Evolutionary conservation across 1,140 invertebrate genomes (phyloP), one percentile per base, ranked within the genome.

Genomic region (Calycopis cecrops): DNA sequence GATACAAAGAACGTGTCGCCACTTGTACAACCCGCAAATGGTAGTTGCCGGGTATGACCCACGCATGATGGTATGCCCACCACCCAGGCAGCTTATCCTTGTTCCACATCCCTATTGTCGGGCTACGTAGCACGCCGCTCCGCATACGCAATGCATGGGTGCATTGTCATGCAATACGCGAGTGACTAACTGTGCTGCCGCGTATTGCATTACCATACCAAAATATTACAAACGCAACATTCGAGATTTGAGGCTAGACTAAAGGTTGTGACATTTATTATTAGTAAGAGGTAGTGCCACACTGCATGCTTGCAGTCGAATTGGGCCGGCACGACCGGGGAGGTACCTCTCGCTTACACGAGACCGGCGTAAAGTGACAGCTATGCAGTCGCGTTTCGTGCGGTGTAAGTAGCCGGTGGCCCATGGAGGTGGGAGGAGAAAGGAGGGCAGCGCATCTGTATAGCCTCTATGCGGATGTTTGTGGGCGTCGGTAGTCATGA

Each of bases 81-180:
- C 76, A 82, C 78, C 76, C 73, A 84, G 65, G 34, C 34, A 33
- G 63, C 58, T 74, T 74, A 76, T 76, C 77, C 77, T 69, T 62
- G 62, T 53, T 38, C 38, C 21, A 53, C 37, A 42, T 44, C 38
- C 12, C 48, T 53, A 38, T 53, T 44, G 52, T 53, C 52, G 37
- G 52, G 52, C 35, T 18, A 35, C 48, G 21, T 21, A 42, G 21
- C 34, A 14, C 18, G 7, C 38, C 57, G 63, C 60, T 57, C 37
- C 58, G 78, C 72, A 82, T 82, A 81, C 73, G 48, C 72, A 84
- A 75, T 79, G 69, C 67, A 66, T 55, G 52, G 48, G 60, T 59
- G 57, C 54, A 67, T 77, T 76, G 67, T 68, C 63, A 80, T 78
- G 73, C 73, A 61, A 62, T 57, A 60, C 71, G 69, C 71, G 73